Evolutionary conservation across 2,113 vertebrate genomes (phyloP).

Genomic region (Cochlearius cochlearius): DNA sequence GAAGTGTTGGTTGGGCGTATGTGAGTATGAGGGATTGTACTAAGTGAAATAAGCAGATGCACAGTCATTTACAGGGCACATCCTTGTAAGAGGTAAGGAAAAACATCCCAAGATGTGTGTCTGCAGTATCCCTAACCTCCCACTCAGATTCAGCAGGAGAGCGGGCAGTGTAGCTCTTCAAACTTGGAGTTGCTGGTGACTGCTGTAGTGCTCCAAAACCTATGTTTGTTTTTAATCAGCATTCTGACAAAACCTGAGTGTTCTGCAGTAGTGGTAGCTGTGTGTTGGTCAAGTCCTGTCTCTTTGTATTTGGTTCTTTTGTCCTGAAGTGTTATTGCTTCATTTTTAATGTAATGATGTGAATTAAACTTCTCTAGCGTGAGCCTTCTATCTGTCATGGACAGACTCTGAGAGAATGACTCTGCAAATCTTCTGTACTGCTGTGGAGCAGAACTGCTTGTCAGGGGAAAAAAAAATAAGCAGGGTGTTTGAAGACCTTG

Average conservation of each 20-base stretch:
- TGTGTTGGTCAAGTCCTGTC: not conserved
- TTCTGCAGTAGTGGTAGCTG: not conserved
- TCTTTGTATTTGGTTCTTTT: not conserved
- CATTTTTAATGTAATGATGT: not conserved
- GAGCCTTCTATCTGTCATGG: not conserved
- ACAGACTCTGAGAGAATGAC: not conserved
- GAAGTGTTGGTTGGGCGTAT: not conserved
- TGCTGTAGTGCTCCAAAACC: not conserved
- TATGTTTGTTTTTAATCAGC: not conserved
- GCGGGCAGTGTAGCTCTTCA: not conserved
- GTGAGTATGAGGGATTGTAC: not conserved
- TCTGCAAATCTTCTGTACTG: not conserved
- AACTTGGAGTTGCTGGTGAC: not conserved
- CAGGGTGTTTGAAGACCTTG: not conserved
- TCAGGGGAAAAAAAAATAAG: not conserved
- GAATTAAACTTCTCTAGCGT: not conserved
- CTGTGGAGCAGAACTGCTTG: not conserved
- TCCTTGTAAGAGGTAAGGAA: not conserved
- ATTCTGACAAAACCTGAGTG: not conserved
- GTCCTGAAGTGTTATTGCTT: not conserved
- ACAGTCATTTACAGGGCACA: not conserved
- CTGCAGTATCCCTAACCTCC: not conserved
- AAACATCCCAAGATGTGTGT: not conserved
- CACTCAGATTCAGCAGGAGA: not conserved
- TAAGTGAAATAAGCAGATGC: not conserved